These are phyloP conservation scores for Phenganax stokvisi DNA, from an alignment of 92 coral and sea anemone genomes.

Conservation along the genomic window DNA sequence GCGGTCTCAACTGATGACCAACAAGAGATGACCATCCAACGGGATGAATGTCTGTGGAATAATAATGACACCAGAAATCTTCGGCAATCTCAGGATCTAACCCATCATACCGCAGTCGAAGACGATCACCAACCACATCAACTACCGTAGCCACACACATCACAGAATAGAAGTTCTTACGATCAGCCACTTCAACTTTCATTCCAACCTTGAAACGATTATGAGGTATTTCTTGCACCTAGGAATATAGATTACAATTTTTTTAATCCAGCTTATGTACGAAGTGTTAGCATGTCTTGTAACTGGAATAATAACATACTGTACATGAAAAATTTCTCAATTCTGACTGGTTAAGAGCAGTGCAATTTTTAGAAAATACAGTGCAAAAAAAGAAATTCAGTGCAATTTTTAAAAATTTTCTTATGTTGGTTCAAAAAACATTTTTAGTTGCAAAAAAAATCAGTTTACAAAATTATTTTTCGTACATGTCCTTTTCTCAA, in stretches of 20 bases:
- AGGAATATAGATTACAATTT: background rate
- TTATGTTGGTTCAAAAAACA: too few species aligned
- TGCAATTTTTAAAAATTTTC: too few species aligned
- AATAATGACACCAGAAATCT: constrained; percentile 99
- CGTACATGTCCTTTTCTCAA: too few species aligned
- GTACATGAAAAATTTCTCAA: too few species aligned
- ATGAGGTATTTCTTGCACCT: constrained; percentile 88
- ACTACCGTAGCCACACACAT: constrained; percentile 99
- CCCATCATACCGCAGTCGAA: constrained; percentile 91
- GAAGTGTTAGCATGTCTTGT: too few species aligned
- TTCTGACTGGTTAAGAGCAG: too few species aligned
- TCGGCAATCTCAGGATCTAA: constrained; percentile 84
- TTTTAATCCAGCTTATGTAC: background rate
- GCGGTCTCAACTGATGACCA: constrained; percentile 92
- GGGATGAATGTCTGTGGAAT: constrained; percentile 95
- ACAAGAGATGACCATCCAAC: constrained; percentile 99
- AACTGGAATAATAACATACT: too few species aligned
- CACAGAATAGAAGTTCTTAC: constrained; percentile 89
- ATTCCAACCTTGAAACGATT: constrained; percentile 95
- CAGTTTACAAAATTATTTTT: too few species aligned
- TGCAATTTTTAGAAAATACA: too few species aligned
- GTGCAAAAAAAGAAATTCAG: too few species aligned
- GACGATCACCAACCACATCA: constrained; percentile 93
- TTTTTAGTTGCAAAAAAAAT: too few species aligned
- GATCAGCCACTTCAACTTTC: constrained; percentile 99